Evolutionary conservation across 2,888 invertebrate species (phyloP), one percentile per base, ranked within the genome.

Genomic region (Pristionchus mayeri): DNA sequence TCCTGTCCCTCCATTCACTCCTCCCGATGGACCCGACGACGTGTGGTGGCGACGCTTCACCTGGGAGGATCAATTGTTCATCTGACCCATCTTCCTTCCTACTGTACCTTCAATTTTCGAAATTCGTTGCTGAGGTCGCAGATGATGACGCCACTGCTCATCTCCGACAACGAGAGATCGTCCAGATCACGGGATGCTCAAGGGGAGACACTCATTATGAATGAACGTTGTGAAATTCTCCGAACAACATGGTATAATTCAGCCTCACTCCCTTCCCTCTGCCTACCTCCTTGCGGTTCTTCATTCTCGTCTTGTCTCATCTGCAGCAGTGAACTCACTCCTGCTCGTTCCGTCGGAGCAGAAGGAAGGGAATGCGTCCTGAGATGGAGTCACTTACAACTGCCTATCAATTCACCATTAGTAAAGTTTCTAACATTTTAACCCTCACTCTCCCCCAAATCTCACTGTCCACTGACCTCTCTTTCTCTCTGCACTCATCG

Each of bases 121-220:
- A 87, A 87, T 34, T 87, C 87, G 37, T 87, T 86, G 57, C 63
- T 80, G 63, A 88, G 86, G 50, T 88, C 87, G 76, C 88, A 88
- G 40, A 87, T 81, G 50, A 88, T 84, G 81, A 88, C 84, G 40
- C 88, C 88, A n/a, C 87, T 88, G n/a, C 86, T 86, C 34, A 88
- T 78, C 76, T 88, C 88, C 2, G 88, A 86, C 9, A 85, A 27
- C 11, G 63, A 63, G 37, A 63, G 81, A 78, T 82, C 81, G 34
- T 82, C 81, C 57, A 21, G 27, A 3, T 82, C 60, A 27, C 63
- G 63, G n/a, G n/a, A n/a, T n/a, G n/a, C n/a, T n/a, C n/a, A n/a
- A n/a, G n/a, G 6, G 44, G 13, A 13, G 54, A 54, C 11, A 54
- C 54, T 54, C 13, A n/a, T n/a, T n/a, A 18, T 13, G n/a, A 21